Evolutionary conservation across 2,113 vertebrate species (phyloP), one percentile per base, ranked within the genome.

Genomic region (Merops nubicus): DNA sequence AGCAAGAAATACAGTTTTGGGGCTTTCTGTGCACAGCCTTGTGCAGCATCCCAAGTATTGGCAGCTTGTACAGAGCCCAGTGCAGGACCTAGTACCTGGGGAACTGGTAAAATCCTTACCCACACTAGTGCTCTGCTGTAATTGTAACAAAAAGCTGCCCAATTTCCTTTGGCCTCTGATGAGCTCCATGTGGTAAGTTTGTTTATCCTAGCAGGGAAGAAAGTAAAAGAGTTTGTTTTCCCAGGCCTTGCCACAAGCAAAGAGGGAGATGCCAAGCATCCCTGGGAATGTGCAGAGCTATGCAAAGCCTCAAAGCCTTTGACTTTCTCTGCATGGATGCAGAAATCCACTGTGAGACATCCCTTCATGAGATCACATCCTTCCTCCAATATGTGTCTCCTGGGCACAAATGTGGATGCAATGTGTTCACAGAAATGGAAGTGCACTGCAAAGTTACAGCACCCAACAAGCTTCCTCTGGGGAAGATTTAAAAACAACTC

Each of bases 101-200:
- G 18, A 72, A 23, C 28, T 17, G 38, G 33, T 8, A 84, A 72
- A 43, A 50, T 74, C 54, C 16, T 84, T 50, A 33, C 13, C 31
- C 11, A 84, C n/a, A 6, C 8, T 5, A 6, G 2, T n/a, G 9
- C 21, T 78, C 14, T 89, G 17, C 29, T 33, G n/a, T 18, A 56
- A 36, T 2, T 54, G 47, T 29, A 62, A 42, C 12, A 85, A 68
- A 75, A 90, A 59, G 2, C 14, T 64, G 14, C 31, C 47, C 23
- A 5, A 1, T 45, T 78, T 63, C 29, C 28, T 63, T 50, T 0
- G 0, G 6, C 11, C 11, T 57, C 29, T 51, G 43, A 29, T 7
- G 22, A 56, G 36, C 6, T 36, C 33, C 15, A 28, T 16, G 11
- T 15, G 68, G 21, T 9, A 69, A 42, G 6, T 47, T 87, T 78